Base-by-base conservation (phyloP, 2,888 invertebrate genomes). In the Volucella inanis region DNA sequence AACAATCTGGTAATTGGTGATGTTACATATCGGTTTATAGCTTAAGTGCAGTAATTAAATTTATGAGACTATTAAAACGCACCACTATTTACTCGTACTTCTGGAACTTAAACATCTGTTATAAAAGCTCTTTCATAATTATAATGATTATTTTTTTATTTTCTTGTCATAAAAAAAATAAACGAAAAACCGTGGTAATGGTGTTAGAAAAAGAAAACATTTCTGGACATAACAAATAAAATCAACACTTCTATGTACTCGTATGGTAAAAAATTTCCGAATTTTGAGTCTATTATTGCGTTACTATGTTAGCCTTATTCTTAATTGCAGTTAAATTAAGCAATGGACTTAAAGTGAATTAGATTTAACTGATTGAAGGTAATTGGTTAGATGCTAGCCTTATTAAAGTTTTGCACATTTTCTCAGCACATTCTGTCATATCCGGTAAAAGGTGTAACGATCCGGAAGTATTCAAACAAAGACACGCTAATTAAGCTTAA, bases 181-280 rank as follows among this genome's bases (percentile, higher is more conserved):
- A 38, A 41, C 14, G 41, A 41, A 59, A 59, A 10, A 45, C 45
- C 10, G 12, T 31, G 57, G 15, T 67, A 75, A 75, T 59, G 11
- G 57, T 50, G 75, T 22, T 67, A 64, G 62, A 47, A n/a, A 43
- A 43, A 65, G 59, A 65, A 57, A 49, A 11, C 9, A 47, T 39
- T 45, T 61, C 31, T 45, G 64, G 14, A 12, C 52, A 22, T 41
- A 64, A 3, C 15, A 50, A 65, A 18, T 22, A 41, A n/a, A 9
- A 52, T 52, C 22, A 31, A 45, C 2, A 22, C 1, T 15, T 0
- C 14, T 55, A 22, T 2, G 18, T 1, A 2, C 2, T 1, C 2
- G 18, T 18, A 18, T 18, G 2, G 18, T 22, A 45, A 14, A 55
- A 47, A 38, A 38, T 45, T 38, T 45, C 68, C 15, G 12, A 38